A percentile compares a stretch with the other conserved stretches of the same genome.
Evolutionary conservation across 2,888 invertebrate genomes (phyloP).

Genomic region (Phalangium opilio): DNA sequence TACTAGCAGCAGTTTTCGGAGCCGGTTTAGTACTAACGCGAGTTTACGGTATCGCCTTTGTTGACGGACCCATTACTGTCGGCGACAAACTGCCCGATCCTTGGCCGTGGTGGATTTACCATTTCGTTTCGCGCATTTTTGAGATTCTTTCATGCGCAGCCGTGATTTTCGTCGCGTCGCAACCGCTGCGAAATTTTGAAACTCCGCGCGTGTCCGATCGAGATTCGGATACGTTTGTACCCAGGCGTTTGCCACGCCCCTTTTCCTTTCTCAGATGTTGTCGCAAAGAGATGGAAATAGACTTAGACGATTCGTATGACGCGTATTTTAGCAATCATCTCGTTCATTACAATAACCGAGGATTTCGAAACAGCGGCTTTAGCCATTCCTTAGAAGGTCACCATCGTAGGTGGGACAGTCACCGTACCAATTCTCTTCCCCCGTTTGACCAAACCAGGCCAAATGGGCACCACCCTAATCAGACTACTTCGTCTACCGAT

Average conservation of each 20-base stretch:
- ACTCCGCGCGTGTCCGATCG: neutral
- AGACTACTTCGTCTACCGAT: neutral
- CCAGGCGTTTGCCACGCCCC: constrained; percentile 14
- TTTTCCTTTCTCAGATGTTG: constrained; percentile 11
- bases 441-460: constrained; percentile 11
- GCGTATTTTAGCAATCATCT: constrained; percentile 13
- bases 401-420: neutral
- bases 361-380: constrained; percentile 9
- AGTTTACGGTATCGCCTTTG: constrained; percentile 59
- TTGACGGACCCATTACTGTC: constrained; percentile 30
- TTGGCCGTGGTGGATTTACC: constrained; percentile 87
- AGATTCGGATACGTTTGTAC: neutral
- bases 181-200: constrained; percentile 31
- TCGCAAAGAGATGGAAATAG: constrained; percentile 8
- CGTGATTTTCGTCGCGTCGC: constrained; percentile 71
- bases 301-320: constrained; percentile 8
- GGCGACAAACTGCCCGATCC: constrained; percentile 32
- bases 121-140: constrained; percentile 63
- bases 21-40: constrained; percentile 66
- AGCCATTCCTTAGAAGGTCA: constrained; percentile 1
- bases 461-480: constrained; percentile 8
- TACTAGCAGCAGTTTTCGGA: constrained; percentile 70
- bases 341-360: constrained; percentile 11
- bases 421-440: constrained; percentile 15
- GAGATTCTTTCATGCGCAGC: constrained; percentile 71